Evolutionary conservation across 2,797 vertebrate species (phyloP), one percentile per base, ranked within the genome.

Genomic region (Hippocampus kuda): DNA sequence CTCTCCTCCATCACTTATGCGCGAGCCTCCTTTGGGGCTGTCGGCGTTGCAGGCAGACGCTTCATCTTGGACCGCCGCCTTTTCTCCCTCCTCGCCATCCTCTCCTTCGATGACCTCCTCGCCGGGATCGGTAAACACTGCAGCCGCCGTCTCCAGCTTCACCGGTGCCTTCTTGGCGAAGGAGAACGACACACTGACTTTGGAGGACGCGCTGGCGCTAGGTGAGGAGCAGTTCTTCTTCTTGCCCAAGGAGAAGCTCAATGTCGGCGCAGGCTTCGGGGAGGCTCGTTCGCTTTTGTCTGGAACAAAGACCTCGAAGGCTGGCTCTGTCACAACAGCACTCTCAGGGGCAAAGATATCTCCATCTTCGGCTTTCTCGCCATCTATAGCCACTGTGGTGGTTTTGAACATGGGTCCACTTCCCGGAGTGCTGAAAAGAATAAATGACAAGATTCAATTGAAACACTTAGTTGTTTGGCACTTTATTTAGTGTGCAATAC

Each of bases 391-490:
- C 72, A 98, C 94, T 0, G 94, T 99, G 68, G 95, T 97, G 24
- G 95, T 89, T 90, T 94, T 94, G 88, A 99, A 99, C 95, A 98
- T 99, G n/a, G 97, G 97, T 3, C 97, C 97, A 51, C 95, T 98
- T 72, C 96, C 97, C 75, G 93, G 93, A 68, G 94, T 95, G 4
- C 96, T 98, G 81, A 2, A 86, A 73, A 67, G 84, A 15, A 12
- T 41, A 16, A 16, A 26, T 51, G 11, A 38, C 5, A 63, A 63
- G 11, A 18, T 6, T 51, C 18, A 51, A 7, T 20, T 51, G 49
- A 51, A 51, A 51, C 20, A 0, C 49, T 8, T 6, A 18, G 48
- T 49, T 22, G 18, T 51, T 51, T 51, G 18, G 3, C 7, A 51
- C 49, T 51, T 51, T 51, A 20, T 51, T 51, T 22, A 51, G 49